Conservation (phyloP, 2,113 vertebrate species). For the Sceloporus undulatus region DNA sequence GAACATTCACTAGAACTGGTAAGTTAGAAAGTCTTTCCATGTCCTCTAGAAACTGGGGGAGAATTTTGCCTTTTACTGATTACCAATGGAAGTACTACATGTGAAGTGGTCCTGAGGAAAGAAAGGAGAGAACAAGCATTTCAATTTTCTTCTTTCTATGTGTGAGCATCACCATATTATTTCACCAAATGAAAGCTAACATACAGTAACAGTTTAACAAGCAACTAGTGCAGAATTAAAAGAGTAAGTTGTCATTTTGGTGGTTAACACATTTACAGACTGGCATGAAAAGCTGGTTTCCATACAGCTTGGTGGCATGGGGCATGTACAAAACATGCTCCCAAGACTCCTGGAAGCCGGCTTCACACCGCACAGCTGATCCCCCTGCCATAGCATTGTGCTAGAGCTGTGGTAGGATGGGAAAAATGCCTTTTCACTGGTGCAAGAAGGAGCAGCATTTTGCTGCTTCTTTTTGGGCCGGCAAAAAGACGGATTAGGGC, state of each 20-base stretch:
- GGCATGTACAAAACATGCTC: too few species aligned
- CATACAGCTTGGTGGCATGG: too few species aligned
- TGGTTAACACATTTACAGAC: neutral
- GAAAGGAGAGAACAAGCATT: neutral
- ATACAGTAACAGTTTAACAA: neutral
- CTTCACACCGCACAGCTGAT: too few species aligned
- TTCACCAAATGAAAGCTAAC: neutral
- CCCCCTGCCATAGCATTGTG: too few species aligned
- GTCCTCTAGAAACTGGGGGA: neutral
- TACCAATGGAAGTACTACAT: neutral
- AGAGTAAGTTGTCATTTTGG: neutral
- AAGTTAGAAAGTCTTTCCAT: neutral
- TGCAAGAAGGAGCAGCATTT: too few species aligned
- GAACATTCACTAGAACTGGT: neutral
- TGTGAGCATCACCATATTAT: neutral
- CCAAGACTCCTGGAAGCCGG: too few species aligned
- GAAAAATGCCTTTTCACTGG: too few species aligned
- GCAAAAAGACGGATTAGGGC: too few species aligned
- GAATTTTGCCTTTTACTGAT: neutral
- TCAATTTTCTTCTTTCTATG: neutral
- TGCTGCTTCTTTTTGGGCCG: too few species aligned
- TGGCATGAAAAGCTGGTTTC: too few species aligned
- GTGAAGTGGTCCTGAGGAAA: neutral
- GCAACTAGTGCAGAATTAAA: neutral
- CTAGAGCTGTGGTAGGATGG: too few species aligned